phyloP scores from a whole-genome alignment of 2,888 invertebrate genomes.

The Rhagium mordax region DNA sequence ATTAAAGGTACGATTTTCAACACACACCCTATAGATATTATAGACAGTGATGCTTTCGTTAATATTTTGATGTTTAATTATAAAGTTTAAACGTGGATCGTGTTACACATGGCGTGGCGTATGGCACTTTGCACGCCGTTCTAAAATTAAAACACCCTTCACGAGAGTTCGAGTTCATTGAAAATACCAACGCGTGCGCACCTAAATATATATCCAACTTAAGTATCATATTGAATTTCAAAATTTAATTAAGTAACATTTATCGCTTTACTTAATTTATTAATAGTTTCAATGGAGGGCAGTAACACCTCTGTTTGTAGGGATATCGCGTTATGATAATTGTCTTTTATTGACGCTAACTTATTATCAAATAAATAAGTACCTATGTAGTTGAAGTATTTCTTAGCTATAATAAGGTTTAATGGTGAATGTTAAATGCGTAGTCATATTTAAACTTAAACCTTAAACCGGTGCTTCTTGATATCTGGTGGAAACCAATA shows the following conservation, averaged over 20 bases:
- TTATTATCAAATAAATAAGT: background rate
- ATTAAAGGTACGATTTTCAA: too few relatives aligned
- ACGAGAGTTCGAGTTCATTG: constrained; percentile 54
- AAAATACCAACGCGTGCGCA: constrained; percentile 53
- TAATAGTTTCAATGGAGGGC: background rate
- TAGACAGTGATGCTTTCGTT: constrained; percentile 24
- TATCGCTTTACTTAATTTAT: background rate
- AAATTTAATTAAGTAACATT: constrained; percentile 19
- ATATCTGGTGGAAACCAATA: too few relatives aligned
- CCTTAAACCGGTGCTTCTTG: too few relatives aligned
- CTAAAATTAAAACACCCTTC: constrained; percentile 50
- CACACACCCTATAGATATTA: constrained; percentile 14
- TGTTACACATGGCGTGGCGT: constrained; percentile 26
- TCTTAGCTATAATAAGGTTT: background rate
- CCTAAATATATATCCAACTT: constrained; percentile 50
- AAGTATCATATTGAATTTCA: constrained; percentile 50
- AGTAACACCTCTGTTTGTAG: background rate
- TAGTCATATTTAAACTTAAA: too few relatives aligned
- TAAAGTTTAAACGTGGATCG: constrained; percentile 25
- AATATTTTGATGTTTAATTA: constrained; percentile 22
- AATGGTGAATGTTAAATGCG: too few relatives aligned
- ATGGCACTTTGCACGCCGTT: constrained; percentile 20
- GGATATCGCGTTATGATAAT: background rate
- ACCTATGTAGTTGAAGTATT: background rate
- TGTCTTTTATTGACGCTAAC: background rate